Conservation (phyloP, 1,140 invertebrate species). For the Cydia splendana region DNA sequence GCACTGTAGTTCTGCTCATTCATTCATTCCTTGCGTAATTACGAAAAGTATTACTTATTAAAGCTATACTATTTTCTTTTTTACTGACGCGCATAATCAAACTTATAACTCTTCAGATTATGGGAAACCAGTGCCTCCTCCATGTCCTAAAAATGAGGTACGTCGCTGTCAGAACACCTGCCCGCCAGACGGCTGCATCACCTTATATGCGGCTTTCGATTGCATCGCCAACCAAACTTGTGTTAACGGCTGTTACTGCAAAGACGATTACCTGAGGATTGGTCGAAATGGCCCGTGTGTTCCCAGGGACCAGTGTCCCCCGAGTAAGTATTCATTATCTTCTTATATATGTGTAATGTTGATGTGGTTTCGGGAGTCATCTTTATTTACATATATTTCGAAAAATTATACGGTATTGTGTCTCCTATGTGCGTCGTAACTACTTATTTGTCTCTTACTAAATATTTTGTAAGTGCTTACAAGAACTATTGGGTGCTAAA, state of each 20-base stretch:
- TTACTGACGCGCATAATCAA: background rate
- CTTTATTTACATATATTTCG: too few relatives aligned
- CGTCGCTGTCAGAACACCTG: background rate
- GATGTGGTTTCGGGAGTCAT: too few relatives aligned
- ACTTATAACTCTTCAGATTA: background rate
- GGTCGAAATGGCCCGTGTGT: background rate
- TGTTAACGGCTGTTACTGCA: conserved; percentile 2
- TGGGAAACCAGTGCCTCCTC: background rate
- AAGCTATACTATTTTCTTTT: too few relatives aligned
- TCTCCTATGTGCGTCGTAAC: too few relatives aligned
- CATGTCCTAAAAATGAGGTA: background rate
- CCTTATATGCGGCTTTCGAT: conserved; percentile 1
- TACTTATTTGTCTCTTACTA: too few relatives aligned
- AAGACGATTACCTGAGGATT: background rate
- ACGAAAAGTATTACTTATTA: too few relatives aligned
- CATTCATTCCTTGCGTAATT: too few relatives aligned
- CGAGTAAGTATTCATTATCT: background rate
- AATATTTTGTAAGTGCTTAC: too few relatives aligned
- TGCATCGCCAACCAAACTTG: conserved; percentile 21
- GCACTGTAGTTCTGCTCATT: too few relatives aligned
- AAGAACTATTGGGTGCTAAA: too few relatives aligned
- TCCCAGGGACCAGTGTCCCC: background rate
- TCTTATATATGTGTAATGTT: too few relatives aligned
- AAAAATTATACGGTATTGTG: too few relatives aligned
- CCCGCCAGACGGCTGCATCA: background rate